Evolutionary conservation across 2,888 invertebrate species (phyloP), one percentile per base, ranked within the genome.

Genomic region (Aricia artaxerxes): DNA sequence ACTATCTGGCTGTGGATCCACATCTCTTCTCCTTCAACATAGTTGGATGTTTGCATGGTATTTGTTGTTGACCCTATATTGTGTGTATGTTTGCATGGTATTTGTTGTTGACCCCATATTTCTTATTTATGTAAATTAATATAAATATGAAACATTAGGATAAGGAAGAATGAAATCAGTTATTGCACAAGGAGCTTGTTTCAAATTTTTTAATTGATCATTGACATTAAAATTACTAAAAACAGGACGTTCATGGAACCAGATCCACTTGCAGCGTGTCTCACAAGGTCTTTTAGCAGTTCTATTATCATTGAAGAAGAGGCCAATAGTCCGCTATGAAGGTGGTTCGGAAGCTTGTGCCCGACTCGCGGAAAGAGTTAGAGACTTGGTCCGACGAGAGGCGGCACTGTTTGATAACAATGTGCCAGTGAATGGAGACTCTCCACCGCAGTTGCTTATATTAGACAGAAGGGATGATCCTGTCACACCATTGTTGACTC

Each of bases 381-480:
- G 97, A 79, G 98, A 98, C 90, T 95, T 98, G 79, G 95, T 98
- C 84, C 96, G 96, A 60, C 97, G 98, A 87, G 99, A 99, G 92
- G 97, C 98, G 0, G 96, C 96, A 11, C 94, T 99, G 11, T 97
- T 99, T 88, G 97, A 98, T 85, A 98, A 98, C 88, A 95, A 95
- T n/a, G 95, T 96, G 79, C 96, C 97, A 0, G 98, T 97, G 89
- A 96, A 97, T n/a, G 96, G 97, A 80, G 96, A 96, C n/a, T 96
- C 97, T 0, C 95, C 96, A 64, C 97, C 99, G 0, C 93, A 98
- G 82, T 90, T 99, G 80, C 90, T 99, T 57, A 97, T 99, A 82
- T 88, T 99, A 61, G 99, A 99, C 90, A 95, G 99, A 83, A 95
- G 98, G 84, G 98, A 98, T 88, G 99, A 99, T 92, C 98, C 99